These are phyloP conservation scores for Latrodectus elegans DNA, from an alignment of 2,888 invertebrate species.

Conservation along the genomic window DNA sequence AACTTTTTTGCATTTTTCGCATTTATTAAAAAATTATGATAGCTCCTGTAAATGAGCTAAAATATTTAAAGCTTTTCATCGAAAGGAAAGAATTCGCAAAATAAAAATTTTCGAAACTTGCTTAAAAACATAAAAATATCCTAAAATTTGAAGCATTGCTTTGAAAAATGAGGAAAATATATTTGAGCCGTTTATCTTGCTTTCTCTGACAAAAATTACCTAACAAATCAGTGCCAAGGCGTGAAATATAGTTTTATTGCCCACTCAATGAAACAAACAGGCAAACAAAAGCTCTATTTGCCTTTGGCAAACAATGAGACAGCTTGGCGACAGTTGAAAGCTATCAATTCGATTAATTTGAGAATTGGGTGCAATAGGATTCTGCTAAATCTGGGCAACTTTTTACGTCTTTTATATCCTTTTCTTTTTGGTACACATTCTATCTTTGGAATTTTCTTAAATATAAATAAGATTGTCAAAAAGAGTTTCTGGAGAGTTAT, in stretches of 20 bases:
- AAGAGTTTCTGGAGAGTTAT: slow-evolving; percentile 27
- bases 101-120: too few species aligned
- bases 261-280: too few species aligned
- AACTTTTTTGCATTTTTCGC: too few species aligned
- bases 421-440: background rate
- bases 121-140: too few species aligned
- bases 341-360: slow-evolving; percentile 60
- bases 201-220: too few species aligned
- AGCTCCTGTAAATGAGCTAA: too few species aligned
- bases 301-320: slow-evolving; percentile 21
- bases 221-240: slow-evolving; percentile 34
- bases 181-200: too few species aligned
- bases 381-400: background rate
- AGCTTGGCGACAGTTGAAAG: slow-evolving; percentile 27
- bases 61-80: too few species aligned
- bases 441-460: background rate
- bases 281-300: slow-evolving; percentile 4
- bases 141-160: too few species aligned
- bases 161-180: too few species aligned
- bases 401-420: background rate
- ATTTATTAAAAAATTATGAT: too few species aligned
- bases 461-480: background rate
- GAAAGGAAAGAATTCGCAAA: too few species aligned
- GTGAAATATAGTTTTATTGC: slow-evolving; percentile 37
- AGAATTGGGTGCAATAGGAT: slow-evolving; percentile 14